Base-by-base conservation (phyloP, 2,888 invertebrate species). In the Cacoxenus indagator region DNA sequence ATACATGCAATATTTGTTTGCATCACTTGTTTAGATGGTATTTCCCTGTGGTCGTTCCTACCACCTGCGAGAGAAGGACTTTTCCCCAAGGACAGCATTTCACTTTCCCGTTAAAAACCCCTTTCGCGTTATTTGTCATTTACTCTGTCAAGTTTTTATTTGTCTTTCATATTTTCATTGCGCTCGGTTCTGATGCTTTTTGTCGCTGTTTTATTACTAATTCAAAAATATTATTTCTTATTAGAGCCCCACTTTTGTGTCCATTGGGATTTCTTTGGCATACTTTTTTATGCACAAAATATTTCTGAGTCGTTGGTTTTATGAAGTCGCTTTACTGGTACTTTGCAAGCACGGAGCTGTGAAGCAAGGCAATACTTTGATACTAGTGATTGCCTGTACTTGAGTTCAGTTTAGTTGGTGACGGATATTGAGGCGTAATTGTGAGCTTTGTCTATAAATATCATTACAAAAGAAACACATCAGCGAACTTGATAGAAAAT, bases 141-240 rank as follows among this genome's bases (percentile, higher is more conserved):
- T 37, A 37, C 37, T 37, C 14, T 37, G 37, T 37, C 37, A 2
- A 37, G 37, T 37, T 37, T 37, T 37, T 37, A 37, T 37, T 37
- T 37, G 37, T 57, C 29, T 57, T 55, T 55, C 37, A 37, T 37
- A 14, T 37, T 55, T 57, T 57, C 29, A 11, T n/a, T n/a, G n/a
- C n/a, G n/a, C n/a, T n/a, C n/a, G n/a, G n/a, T 57, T 27, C 29
- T 9, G 48, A 48, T 57, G 11, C 6, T 57, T 29, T 29, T 57
- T 54, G 2, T 26, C 14, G 8, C 26, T 54, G 57, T 14, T 82
- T 80, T 80, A 80, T 80, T 76, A 80, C 83, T 80, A 82, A 80
- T 80, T 82, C 81, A 80, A 73, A 80, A 77, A 76, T 81, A 75
- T 78, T 76, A 70, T 74, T 76, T 73, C 77, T 75, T 82, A 76